Conservation (phyloP, 1,140 invertebrate genomes). For the Plutomurus gul region DNA sequence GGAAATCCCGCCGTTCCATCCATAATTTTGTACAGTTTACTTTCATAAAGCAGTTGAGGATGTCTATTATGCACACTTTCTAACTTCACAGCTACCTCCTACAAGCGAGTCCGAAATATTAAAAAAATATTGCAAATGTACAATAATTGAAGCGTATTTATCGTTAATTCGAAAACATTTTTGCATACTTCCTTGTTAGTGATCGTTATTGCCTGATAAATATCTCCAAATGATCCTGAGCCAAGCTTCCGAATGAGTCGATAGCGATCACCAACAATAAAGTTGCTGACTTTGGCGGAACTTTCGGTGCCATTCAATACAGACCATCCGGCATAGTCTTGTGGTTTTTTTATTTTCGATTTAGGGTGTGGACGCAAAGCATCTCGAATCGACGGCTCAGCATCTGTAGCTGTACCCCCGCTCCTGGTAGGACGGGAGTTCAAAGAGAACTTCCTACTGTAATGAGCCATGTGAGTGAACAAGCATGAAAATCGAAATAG, state of each 20-base stretch:
- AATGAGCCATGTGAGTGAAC: background rate
- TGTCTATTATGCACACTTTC: constrained; percentile 89
- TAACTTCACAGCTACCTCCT: constrained; percentile 96
- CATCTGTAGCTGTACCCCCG: background rate
- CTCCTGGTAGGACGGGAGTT: background rate
- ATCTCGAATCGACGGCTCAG: background rate
- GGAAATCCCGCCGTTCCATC: constrained; percentile 94
- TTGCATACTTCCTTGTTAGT: constrained; percentile 65
- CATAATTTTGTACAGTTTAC: constrained; percentile 89
- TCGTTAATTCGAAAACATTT: background rate
- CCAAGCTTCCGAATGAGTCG: constrained; percentile 70
- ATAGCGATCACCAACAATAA: constrained; percentile 58
- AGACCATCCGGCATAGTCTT: background rate
- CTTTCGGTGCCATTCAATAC: background rate
- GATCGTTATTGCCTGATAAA: constrained; percentile 69
- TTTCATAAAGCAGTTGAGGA: constrained; percentile 93
- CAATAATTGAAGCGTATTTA: background rate
- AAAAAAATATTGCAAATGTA: background rate
- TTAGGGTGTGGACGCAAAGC: background rate
- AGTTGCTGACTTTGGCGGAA: background rate
- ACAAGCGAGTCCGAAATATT: constrained; percentile 58
- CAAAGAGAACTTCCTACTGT: background rate
- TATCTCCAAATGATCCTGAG: constrained; percentile 72
- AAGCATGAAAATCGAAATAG: background rate
- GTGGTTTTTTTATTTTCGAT: background rate